Evolutionary conservation across 1,140 invertebrate species (phyloP).

Genomic region (Pseudoatta argentina): DNA sequence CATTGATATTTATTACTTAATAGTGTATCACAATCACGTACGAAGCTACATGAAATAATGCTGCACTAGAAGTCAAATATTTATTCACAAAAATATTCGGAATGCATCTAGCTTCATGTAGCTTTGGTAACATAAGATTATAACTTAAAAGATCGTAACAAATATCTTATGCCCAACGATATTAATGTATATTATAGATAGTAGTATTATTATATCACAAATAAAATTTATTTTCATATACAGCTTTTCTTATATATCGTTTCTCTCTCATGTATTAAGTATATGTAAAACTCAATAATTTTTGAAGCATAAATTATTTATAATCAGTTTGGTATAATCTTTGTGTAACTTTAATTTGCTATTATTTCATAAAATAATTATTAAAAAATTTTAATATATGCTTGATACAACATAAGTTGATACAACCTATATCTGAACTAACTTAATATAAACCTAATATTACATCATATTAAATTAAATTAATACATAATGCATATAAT

Average conservation of each 20-base stretch:
- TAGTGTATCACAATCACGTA: conserved; percentile 67
- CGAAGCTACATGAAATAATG: conserved; percentile 61
- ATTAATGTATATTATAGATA: conserved; percentile 7
- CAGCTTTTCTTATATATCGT: conserved; percentile 19
- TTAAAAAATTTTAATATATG: conserved; percentile 19
- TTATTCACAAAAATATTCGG: conserved; percentile 68
- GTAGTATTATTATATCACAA: conserved; percentile 33
- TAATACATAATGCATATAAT: conserved; percentile 68
- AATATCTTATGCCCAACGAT: conserved; percentile 27
- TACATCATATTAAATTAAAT: conserved; percentile 23
- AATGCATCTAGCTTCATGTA: conserved; percentile 62
- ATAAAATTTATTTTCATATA: conserved; percentile 44
- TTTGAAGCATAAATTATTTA: conserved; percentile 10
- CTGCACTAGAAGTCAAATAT: conserved; percentile 30
- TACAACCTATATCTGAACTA: conserved; percentile 2
- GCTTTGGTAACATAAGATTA: conserved; percentile 67
- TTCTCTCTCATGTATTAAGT: not conserved
- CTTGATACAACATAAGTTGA: conserved; percentile 1
- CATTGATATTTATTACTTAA: conserved; percentile 58
- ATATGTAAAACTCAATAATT: conserved; percentile 39
- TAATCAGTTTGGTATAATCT: conserved; percentile 22
- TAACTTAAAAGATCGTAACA: conserved; percentile 55
- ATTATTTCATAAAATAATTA: conserved; percentile 2
- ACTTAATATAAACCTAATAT: conserved; percentile 46
- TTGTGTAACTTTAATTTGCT: conserved; percentile 10